Evolutionary conservation across 1,140 invertebrate species (phyloP).

Genomic region (Zaprionus davidi): DNA sequence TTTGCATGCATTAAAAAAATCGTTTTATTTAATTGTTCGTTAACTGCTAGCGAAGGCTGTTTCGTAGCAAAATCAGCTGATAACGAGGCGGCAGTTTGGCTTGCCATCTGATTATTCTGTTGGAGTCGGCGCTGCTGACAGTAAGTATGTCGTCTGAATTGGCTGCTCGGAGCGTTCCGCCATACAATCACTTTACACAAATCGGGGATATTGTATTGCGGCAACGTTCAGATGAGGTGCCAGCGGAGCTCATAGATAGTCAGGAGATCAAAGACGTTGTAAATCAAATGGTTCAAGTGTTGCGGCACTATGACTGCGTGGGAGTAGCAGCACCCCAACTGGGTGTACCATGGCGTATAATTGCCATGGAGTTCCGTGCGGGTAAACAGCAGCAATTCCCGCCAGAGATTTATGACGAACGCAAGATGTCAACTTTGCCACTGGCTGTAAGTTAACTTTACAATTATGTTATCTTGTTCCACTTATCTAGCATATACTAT

Average conservation of each 20-base stretch:
- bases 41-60: slow-evolving; percentile 16
- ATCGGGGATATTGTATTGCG: slow-evolving; percentile 89
- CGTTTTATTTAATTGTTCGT: background rate
- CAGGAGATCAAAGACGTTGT: slow-evolving; percentile 87
- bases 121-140: background rate
- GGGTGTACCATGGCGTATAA: slow-evolving; percentile 88
- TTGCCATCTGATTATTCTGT: slow-evolving; percentile 4
- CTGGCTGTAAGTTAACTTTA: slow-evolving; percentile 85
- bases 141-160: slow-evolving; percentile 26
- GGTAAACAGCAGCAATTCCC: slow-evolving; percentile 84
- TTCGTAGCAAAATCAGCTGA: slow-evolving; percentile 23
- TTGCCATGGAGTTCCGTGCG: slow-evolving; percentile 87
- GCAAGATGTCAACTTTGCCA: slow-evolving; percentile 86
- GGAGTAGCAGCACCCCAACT: slow-evolving; percentile 91
- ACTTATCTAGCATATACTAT: slow-evolving; percentile 9
- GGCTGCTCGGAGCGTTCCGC: slow-evolving; percentile 60
- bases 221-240: slow-evolving; percentile 85
- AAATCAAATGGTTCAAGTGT: slow-evolving; percentile 85
- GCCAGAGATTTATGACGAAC: slow-evolving; percentile 82
- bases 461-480: background rate
- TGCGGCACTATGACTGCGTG: slow-evolving; percentile 87
- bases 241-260: slow-evolving; percentile 85
- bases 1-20: background rate
- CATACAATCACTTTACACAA: slow-evolving; percentile 88
- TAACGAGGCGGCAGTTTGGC: background rate